phyloP scores from a whole-genome alignment of 2,888 invertebrate species.

The Cerastoderma edule region DNA sequence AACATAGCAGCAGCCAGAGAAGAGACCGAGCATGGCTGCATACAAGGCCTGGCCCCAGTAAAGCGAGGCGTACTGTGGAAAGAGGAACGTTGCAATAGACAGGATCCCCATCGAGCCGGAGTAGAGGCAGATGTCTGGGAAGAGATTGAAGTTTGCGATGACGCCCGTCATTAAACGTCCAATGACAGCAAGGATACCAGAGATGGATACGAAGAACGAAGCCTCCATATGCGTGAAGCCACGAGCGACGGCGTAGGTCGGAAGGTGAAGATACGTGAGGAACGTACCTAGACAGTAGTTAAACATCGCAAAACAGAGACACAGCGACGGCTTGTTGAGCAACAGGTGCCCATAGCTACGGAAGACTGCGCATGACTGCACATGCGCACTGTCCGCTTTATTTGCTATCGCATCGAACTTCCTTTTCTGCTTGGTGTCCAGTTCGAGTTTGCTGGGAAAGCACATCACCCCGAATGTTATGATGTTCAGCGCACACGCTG shows the following conservation, averaged over 20 bases:
- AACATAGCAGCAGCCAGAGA: constrained; percentile 49
- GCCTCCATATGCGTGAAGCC: constrained; percentile 39
- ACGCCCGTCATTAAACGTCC: constrained; percentile 41
- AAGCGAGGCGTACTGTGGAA: constrained; percentile 31
- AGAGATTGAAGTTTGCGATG: constrained; percentile 25
- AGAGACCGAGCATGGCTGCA: constrained; percentile 34
- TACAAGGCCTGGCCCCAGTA: constrained; percentile 40
- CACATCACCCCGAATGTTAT: constrained; percentile 46
- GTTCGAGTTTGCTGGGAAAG: constrained; percentile 48
- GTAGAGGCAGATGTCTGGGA: constrained; percentile 41
- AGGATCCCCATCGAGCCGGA: constrained; percentile 40
- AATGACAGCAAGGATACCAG: constrained; percentile 34
- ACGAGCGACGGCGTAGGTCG: constrained; percentile 29
- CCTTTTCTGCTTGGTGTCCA: constrained; percentile 23
- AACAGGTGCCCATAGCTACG: constrained; percentile 27
- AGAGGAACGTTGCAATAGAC: constrained; percentile 34
- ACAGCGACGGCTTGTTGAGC: constrained; percentile 32
- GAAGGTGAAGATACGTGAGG: constrained; percentile 38
- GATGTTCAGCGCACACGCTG: constrained; percentile 35
- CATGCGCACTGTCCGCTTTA: neutral
- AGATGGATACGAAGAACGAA: constrained; percentile 41
- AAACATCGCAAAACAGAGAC: constrained; percentile 36
- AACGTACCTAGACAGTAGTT: constrained; percentile 39
- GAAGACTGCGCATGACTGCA: neutral
- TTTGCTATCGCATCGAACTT: constrained; percentile 1